Base-by-base conservation (phyloP, 2,797 vertebrate species). In the Centropyge bicolor region DNA sequence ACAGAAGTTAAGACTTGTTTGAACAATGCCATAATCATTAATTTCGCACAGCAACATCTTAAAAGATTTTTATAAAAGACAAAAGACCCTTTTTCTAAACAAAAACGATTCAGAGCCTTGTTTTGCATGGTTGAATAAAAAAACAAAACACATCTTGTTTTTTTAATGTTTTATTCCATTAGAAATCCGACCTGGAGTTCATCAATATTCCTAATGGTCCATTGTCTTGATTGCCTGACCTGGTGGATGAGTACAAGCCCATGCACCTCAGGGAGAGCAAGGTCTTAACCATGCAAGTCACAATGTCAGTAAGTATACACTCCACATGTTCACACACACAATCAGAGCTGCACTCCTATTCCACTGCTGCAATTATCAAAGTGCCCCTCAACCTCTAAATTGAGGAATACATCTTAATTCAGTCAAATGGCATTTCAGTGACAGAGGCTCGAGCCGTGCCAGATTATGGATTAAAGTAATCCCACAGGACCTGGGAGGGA, bases 381-480 rank as follows among this genome's bases (percentile, higher is more conserved):
- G 91, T 93, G 92, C 90, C 84, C 66, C 79, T 83, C 74, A 75
- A 70, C 83, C 84, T 66, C 49, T 46, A 78, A 78, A 87, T 77
- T 78, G 74, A 93, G 45, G 79, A 87, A 84, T 82, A 52, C 71
- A 77, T 87, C 85, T 91, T 87, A 90, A 92, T 91, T 88, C 80
- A 86, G 78, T 81, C 84, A 80, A 90, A 91, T 91, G 83, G 79
- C 64, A 85, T 92, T 90, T 81, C 65, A 79, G 61, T 81, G 82
- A 80, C 76, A 80, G 81, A 73, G 74, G 55, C 45, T 63, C 27
- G 62, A 85, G 48, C 77, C 17, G 24, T 86, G 80, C 86, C 84
- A 93, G 93, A 94, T 94, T 94, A 94, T 88, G 87, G 92, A 95
- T 95, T 95, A 93, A 82, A 86, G 80, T 94, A 95, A 95, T 93